Base-by-base conservation (phyloP, 2,888 invertebrate genomes). In the Steromphala cineraria region DNA sequence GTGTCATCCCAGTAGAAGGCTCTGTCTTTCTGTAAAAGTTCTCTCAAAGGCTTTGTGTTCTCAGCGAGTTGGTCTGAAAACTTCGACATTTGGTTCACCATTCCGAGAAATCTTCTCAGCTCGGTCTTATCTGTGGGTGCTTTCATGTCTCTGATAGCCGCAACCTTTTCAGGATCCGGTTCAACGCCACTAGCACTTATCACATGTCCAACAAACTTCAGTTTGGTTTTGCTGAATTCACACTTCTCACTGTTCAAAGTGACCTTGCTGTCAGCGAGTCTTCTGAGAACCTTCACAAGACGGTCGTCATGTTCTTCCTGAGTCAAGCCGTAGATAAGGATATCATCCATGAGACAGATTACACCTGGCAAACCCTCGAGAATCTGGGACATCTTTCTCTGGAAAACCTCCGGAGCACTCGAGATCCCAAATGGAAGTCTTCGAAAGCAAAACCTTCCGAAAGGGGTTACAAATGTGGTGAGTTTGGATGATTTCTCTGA, bases 381-480 rank as follows among this genome's bases (percentile, higher is more conserved):
- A n/a, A n/a, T n/a, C n/a, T n/a, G n/a, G n/a, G n/a, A n/a, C n/a
- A n/a, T 0, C 77, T 62, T 24, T 83, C 82, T 24, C 75, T 21
- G 21, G 82, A 82, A 79, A 86, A 81, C n/a, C 52, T 36, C 13
- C 67, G 31, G 10, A 83, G 84, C 0, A 83, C 62, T n/a, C n/a
- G n/a, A n/a, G n/a, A n/a, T n/a, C 0, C 84, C 86, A 67, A 86
- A 86, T 4, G 85, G 83, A 0, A 86, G 78, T 21, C 81, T 19
- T 17, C 21, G 24, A 56, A 76, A 85, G 17, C 81, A 80, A 53
- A 81, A 82, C 31, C 82, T 21, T 10, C 86, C 84, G 78, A 83
- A 84, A 0, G 83, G 83, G 0, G 80, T 82, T 3, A 40, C 56
- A 7, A 31, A n/a, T n/a, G n/a, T n/a, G n/a, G n/a, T n/a, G n/a